Percentiles rank a stretch among this genome's conserved stretches.
phyloP scores from a whole-genome alignment of 53 echinoderm and acorn worm species.

The Holothuria scabra region DNA sequence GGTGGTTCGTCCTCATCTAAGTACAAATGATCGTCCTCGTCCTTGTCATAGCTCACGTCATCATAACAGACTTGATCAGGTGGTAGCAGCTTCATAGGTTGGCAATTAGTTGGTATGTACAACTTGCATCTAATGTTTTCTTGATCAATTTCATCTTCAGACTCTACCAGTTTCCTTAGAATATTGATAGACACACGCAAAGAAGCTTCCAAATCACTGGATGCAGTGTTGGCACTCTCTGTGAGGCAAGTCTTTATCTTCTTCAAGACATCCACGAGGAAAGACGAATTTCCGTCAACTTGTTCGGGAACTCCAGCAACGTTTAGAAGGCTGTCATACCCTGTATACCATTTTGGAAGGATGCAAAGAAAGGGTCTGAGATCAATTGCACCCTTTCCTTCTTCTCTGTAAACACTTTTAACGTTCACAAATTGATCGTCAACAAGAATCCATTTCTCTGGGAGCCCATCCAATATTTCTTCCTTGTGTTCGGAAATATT shows the following conservation, averaged over 20 bases:
- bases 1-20: conserved; percentile 37
- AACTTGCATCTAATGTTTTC: neutral
- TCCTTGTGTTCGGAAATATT: no score
- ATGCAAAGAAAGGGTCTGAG: conserved; percentile 33
- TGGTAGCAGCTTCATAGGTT: neutral
- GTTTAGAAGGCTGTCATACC: conserved; percentile 21
- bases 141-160: neutral
- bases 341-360: conserved; percentile 27
- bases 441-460: conserved; percentile 47
- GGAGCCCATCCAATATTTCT: neutral
- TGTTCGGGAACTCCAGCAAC: conserved; percentile 16
- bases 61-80: conserved; percentile 30
- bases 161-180: no score
- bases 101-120: conserved; percentile 36
- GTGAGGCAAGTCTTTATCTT: neutral
- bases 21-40: neutral
- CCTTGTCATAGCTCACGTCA: conserved; percentile 11
- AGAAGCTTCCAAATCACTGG: neutral
- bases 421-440: conserved; percentile 22
- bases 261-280: conserved; percentile 1
- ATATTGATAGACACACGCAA: neutral
- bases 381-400: neutral
- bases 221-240: no score
- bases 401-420: conserved; percentile 8
- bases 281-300: neutral